Base-by-base conservation (phyloP, 2,113 vertebrate species). In the Sterna hirundo region DNA sequence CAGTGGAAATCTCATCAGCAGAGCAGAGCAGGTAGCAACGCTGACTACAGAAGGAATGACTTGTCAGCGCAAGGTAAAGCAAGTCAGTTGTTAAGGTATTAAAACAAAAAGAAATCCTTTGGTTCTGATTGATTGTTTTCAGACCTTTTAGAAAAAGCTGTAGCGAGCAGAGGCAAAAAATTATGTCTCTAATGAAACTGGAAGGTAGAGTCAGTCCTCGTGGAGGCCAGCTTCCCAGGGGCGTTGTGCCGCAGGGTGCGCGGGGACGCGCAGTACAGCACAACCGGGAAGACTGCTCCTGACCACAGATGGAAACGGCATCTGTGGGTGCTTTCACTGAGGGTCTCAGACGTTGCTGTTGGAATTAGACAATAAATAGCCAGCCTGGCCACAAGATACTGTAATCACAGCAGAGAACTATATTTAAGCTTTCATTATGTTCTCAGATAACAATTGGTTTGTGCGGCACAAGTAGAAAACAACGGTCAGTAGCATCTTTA, bases 11-110 rank as follows among this genome's bases (percentile, higher is more conserved):
- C 58, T 79, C 91, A 54, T 94, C 86, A 76, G 19, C 44, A 83
- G 32, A 93, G 62, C 38, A 90, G 91, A 64, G 71, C 90, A 97
- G 71, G 74, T 87, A 90, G 90, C 47, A 91, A 46, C 0, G 0
- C 40, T 75, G 74, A 69, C 65, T 75, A 26, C 30, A 61, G 71
- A 90, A 72, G 75, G 88, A 96, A 81, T 58, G 65, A 51, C 42
- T 91, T 93, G 83, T 89, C 87, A 96, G 51, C 1, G 0, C 85
- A 69, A 92, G 58, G 84, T 68, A 92, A 89, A 94, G 76, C 68
- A 22, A 92, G 19, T 15, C 30, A 54, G 30, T 51, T 70, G 61
- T 51, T 91, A 84, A 62, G 30, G 49, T 83, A 52, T 86, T 86
- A 55, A 94, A 91, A 38, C 13, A 68, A 92, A 96, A 84, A 30